Conservation (phyloP, 2,797 vertebrate species). For the Hylomyscus alleni region DNA sequence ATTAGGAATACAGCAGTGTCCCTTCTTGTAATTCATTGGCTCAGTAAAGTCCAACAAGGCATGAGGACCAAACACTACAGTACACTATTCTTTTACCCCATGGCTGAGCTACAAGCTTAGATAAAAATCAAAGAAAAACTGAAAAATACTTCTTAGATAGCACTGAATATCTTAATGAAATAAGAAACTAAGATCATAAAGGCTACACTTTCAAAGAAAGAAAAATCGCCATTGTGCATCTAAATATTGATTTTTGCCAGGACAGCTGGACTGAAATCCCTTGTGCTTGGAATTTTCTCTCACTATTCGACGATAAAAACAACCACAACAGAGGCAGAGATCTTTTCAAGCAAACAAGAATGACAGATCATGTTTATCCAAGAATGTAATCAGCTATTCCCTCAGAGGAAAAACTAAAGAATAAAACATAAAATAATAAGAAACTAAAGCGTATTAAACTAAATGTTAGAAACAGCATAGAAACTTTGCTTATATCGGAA, state of each 20-base stretch:
- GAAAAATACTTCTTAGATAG: constrained; percentile 64
- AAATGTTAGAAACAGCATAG: constrained; percentile 55
- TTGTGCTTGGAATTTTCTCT: constrained; percentile 76
- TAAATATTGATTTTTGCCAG: constrained; percentile 86
- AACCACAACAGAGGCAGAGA: background rate
- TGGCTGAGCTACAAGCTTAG: constrained; percentile 57
- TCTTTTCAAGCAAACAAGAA: constrained; percentile 77
- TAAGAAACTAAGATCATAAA: constrained; percentile 74
- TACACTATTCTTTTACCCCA: constrained; percentile 64
- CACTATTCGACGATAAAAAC: constrained; percentile 62
- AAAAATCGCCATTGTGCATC: constrained; percentile 75
- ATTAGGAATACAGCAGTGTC: constrained; percentile 43
- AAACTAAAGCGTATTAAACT: constrained; percentile 40
- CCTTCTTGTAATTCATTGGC: constrained; percentile 72
- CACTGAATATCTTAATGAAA: constrained; percentile 79
- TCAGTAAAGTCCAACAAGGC: constrained; percentile 68
- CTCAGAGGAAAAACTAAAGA: constrained; percentile 3
- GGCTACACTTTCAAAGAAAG: constrained; percentile 75
- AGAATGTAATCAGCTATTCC: constrained; percentile 65
- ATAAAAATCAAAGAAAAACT: constrained; percentile 66
- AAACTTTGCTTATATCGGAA: constrained; percentile 50
- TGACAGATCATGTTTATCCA: constrained; percentile 80
- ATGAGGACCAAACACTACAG: constrained; percentile 65
- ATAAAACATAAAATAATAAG: constrained; percentile 26
- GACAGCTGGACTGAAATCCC: constrained; percentile 75